Evolutionary conservation across 2,797 vertebrate species (phyloP).

Genomic region (Sebastes cheni): DNA sequence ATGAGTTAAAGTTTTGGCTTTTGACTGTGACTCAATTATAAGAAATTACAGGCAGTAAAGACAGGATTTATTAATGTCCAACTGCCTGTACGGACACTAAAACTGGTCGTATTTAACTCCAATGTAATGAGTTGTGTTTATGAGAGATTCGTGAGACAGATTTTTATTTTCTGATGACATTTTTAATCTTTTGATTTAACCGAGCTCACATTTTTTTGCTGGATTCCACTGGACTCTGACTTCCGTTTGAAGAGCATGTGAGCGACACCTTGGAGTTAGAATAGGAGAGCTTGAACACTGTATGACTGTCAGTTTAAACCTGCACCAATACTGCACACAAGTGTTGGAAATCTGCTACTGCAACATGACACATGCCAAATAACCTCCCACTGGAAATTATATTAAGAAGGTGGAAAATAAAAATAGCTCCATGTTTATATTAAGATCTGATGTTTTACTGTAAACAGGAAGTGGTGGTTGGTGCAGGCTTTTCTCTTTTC

Average conservation of each 20-base stretch:
- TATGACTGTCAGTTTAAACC: background rate
- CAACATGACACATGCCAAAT: background rate
- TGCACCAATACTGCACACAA: constrained; percentile 45
- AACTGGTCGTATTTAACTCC: background rate
- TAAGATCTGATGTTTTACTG: background rate
- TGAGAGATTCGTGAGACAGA: background rate
- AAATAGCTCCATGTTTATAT: background rate
- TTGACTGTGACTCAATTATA: background rate
- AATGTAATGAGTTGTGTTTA: background rate
- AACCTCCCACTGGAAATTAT: background rate
- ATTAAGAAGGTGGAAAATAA: background rate
- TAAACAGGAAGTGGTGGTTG: background rate
- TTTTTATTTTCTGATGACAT: background rate
- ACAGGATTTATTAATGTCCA: background rate
- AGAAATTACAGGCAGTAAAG: background rate
- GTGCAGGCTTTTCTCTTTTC: background rate
- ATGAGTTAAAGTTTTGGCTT: background rate
- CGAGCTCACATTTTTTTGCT: background rate
- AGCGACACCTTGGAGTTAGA: background rate
- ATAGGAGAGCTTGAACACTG: background rate
- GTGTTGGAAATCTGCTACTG: constrained; percentile 57
- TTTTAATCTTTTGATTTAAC: background rate
- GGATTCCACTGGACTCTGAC: background rate
- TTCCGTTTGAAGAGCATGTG: background rate
- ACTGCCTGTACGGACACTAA: background rate